phyloP scores from a whole-genome alignment of 2,888 invertebrate species.

The Choreutis nemorana region DNA sequence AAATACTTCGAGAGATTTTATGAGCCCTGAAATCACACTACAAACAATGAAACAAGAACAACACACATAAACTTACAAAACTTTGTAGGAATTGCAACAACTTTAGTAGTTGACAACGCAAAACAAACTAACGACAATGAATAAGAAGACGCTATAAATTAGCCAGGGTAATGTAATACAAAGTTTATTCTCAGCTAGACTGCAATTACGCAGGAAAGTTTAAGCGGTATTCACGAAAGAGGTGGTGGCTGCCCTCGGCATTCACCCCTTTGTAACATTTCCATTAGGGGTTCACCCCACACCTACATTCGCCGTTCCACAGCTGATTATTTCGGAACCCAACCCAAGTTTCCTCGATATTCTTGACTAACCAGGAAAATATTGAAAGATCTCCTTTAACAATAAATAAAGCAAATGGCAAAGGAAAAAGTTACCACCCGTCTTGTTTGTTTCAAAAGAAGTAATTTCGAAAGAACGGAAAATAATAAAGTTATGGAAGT shows the following conservation, averaged over 20 bases:
- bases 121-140: conserved; percentile 47
- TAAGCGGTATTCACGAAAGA: conserved; percentile 56
- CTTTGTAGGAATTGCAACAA: conserved; percentile 9
- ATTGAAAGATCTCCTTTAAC: conserved; percentile 16
- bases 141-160: conserved; percentile 60
- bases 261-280: conserved; percentile 39
- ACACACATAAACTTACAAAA: no score
- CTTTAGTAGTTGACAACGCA: conserved; percentile 23
- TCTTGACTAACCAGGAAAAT: conserved; percentile 21
- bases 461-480: no score
- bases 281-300: no score
- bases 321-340: conserved; percentile 47
- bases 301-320: conserved; percentile 30
- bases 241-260: conserved; percentile 26
- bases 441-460: no score
- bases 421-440: no score
- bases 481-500: no score
- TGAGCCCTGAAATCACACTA: no score
- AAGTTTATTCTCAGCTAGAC: conserved; percentile 61
- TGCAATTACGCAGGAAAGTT: conserved; percentile 60
- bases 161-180: conserved; percentile 60
- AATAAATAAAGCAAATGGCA: no score
- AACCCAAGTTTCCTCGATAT: conserved; percentile 35
- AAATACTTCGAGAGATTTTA: no score
- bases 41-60: no score